Base-by-base conservation (phyloP, 2,113 vertebrate species). In the Tauraco erythrolophus region DNA sequence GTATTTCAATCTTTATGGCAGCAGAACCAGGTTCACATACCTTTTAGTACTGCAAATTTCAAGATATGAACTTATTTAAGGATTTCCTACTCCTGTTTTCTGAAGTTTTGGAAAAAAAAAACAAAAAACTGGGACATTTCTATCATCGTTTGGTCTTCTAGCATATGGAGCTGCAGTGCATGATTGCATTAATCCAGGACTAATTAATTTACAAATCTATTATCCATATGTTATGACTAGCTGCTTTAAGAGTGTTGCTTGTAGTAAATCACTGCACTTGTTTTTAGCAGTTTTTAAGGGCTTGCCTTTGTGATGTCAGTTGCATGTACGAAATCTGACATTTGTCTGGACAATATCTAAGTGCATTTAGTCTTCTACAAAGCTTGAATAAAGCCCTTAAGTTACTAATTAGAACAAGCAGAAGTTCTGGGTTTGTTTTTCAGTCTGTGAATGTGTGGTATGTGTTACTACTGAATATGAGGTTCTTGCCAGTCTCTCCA, bases 361-460 rank as follows among this genome's bases (percentile, higher is more conserved):
- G 81, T 77, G 48, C 68, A 46, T 78, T 89, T 92, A 54, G 56
- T 92, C 50, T 89, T 76, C 48, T 61, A n/a, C 79, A 77, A 41
- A 37, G 75, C 60, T 82, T 64, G 65, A 90, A 69, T 65, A 86
- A 92, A 86, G 35, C 71, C 79, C 92, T 92, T 25, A 76, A 72
- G 95, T 95, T 94, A 79, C 82, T 96, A 84, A 93, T 89, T 91
- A 85, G 97, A 84, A 70, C 7, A 80, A 80, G 64, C 31, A 84
- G 84, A 82, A 96, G 62, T 95, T 89, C 62, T 84, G 92, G 72
- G 77, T 57, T 97, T 96, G 94, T 95, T 96, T 96, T 89, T 57
- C 84, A 79, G 87, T 89, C 95, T 94, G 24, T 88, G 91, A 91
- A 94, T 91, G 89, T 54, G 86, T 92, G 95, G 84, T 82, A 83